These are phyloP conservation scores for Rhopalosiphum padi DNA, from an alignment of 1,140 invertebrate genomes.

Conservation along the genomic window DNA sequence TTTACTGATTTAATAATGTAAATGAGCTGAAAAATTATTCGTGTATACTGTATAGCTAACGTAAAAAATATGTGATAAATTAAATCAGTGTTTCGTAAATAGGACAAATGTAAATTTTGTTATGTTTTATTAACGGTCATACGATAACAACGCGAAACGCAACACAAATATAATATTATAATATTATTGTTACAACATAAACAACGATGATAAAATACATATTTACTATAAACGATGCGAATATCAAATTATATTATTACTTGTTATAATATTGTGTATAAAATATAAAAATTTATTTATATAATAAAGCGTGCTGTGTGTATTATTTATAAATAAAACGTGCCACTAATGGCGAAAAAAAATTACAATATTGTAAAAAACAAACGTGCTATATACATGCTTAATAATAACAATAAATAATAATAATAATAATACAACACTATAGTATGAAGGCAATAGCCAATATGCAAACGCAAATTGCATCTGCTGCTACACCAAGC, in stretches of 20 bases:
- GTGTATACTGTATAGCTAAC: neutral
- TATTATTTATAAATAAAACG: neutral
- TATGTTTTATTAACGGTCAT: neutral
- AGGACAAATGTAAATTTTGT: neutral
- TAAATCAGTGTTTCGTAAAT: neutral
- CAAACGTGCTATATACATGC: neutral
- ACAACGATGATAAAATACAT: neutral
- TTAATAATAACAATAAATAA: neutral
- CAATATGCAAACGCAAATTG: neutral
- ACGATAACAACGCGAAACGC: neutral
- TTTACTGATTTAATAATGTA: neutral
- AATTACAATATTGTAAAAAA: neutral
- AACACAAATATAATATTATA: neutral
- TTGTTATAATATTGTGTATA: neutral
- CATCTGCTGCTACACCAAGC: neutral
- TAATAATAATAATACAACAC: neutral
- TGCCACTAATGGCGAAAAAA: neutral
- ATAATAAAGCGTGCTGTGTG: neutral
- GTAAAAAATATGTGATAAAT: neutral
- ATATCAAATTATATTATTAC: neutral
- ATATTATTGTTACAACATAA: neutral
- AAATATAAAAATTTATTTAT: neutral
- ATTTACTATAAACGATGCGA: neutral
- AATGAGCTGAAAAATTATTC: neutral
- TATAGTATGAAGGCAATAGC: neutral